Conservation (phyloP, 2,113 vertebrate species). For the Micromys minutus region DNA sequence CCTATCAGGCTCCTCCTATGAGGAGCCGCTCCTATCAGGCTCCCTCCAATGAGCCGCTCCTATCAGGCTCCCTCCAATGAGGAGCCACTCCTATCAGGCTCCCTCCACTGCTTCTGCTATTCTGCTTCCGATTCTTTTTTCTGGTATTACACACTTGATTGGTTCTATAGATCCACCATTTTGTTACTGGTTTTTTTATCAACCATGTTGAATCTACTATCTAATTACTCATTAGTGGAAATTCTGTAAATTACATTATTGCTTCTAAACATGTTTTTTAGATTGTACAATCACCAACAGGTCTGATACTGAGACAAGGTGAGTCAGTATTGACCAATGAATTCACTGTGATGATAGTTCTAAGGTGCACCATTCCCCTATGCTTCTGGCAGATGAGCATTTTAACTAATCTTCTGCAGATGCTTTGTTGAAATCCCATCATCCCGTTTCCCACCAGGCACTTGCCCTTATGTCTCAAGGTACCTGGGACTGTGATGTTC, state of each 20-base stretch:
- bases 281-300: not conserved
- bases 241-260: not conserved
- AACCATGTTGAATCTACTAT: not conserved
- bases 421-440: not conserved
- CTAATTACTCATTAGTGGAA: not conserved
- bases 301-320: not conserved
- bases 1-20: too few species aligned
- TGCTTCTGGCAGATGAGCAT: too few species aligned
- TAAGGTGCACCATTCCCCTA: not conserved
- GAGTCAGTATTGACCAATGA: too few species aligned
- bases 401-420: not conserved
- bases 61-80: too few species aligned
- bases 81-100: rapidly evolving
- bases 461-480: not conserved
- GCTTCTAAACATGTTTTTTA: not conserved
- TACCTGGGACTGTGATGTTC: not conserved
- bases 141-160: not conserved
- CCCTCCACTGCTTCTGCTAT: too few species aligned
- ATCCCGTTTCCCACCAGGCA: not conserved
- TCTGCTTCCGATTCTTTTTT: not conserved
- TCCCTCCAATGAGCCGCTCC: too few species aligned
- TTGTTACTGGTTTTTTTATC: not conserved
- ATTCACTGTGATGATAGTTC: not conserved
- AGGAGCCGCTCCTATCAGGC: rapidly evolving
- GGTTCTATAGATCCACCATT: not conserved